Evolutionary conservation across 2,888 invertebrate species (phyloP), one percentile per base, ranked within the genome.

Genomic region (Abscondita cerata): DNA sequence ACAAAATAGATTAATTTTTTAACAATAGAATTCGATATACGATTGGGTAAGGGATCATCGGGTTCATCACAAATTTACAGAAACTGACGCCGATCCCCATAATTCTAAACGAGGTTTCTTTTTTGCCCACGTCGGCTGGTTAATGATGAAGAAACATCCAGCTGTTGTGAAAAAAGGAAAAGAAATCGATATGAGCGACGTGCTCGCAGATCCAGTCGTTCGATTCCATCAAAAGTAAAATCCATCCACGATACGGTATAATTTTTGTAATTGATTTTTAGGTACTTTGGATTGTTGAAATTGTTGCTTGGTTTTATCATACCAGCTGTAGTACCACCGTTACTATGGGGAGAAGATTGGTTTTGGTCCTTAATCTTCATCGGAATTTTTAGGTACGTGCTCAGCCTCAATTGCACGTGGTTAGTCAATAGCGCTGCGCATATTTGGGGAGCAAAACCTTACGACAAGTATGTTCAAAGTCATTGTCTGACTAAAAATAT

Each of bases 51-150:
- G 90, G 19, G 91, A 91, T 75, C 91, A 92, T 76, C 83, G 92
- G 41, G 87, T 90, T 0, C 91, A 92, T 72, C 89, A 90, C 76
- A 91, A 90, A 77, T 88, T 83, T 79, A 84, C 85, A 0, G 94
- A 94, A 76, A 92, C 92, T 0, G 84, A 89, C 68, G 93, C 92
- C 0, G 93, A 94, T 81, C 93, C 93, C 0, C 93, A 93, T 77
- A 89, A 93, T 76, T 88, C 89, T 1, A 86, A 85, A 57, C 84
- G 93, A 4, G 95, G 95, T 0, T 95, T 97, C 81, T 96, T 95
- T 81, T 97, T 96, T 81, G 84, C 96, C 0, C 96, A 97, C 77
- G 88, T 95, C 36, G 96, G 96, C 16, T 97, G 96, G 97, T 83
- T 96, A 16, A 89, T 92, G 89, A 87, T 90, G 86, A 87, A 87